Evolutionary conservation across 2,113 vertebrate species (phyloP).

Genomic region (Struthio camelus): DNA sequence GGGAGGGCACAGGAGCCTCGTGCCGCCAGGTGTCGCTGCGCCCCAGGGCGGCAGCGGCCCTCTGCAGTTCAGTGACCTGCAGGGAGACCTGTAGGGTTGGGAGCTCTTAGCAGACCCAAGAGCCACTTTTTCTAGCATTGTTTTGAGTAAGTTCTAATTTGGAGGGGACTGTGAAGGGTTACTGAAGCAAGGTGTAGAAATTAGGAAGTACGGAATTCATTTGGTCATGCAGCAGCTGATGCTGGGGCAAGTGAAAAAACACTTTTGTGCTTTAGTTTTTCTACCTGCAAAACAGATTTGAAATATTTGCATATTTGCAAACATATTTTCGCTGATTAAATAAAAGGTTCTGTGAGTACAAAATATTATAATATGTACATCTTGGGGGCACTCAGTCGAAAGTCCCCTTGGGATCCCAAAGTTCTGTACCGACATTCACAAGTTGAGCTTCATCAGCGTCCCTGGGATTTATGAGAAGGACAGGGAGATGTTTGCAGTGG

Average conservation of each 20-base stretch:
- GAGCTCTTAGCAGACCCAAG: neutral
- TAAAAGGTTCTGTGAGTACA: neutral
- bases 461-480: neutral
- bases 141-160: rapidly evolving
- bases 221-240: neutral
- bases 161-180: rapidly evolving
- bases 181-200: neutral
- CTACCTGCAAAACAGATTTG: neutral
- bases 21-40: neutral
- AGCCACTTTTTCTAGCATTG: neutral
- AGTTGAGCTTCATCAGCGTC: neutral
- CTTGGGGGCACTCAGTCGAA: too few relatives aligned
- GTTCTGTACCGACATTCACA: neutral
- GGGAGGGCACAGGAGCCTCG: neutral
- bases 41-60: too few relatives aligned
- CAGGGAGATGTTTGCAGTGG: neutral
- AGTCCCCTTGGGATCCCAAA: too few relatives aligned
- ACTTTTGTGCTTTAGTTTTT: rapidly evolving
- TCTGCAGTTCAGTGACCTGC: too few relatives aligned
- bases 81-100: too few relatives aligned
- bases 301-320: neutral
- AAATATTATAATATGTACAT: neutral
- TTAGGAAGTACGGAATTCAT: rapidly evolving
- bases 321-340: neutral
- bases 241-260: neutral